Evolutionary conservation across 2,888 invertebrate species (phyloP).

Genomic region (Thymelicus sylvestris): DNA sequence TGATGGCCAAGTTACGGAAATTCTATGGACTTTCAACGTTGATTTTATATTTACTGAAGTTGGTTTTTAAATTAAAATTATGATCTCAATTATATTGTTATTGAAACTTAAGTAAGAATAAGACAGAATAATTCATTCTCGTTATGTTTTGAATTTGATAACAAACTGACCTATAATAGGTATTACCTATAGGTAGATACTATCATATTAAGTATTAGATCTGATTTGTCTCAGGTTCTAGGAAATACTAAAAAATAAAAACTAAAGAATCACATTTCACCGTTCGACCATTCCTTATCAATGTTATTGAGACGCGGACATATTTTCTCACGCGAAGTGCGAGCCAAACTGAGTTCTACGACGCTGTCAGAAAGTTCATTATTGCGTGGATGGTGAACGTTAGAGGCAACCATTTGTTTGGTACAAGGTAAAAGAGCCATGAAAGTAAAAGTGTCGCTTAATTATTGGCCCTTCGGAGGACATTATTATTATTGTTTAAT

Average conservation of each 20-base stretch:
- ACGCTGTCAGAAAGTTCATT: not conserved
- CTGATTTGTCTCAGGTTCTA: conserved; percentile 23
- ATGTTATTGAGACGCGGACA: conserved; percentile 55
- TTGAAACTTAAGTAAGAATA: no score
- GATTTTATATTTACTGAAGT: no score
- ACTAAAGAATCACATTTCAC: conserved; percentile 54
- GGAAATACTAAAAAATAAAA: conserved; percentile 44
- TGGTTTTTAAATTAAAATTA: no score
- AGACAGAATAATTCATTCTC: no score
- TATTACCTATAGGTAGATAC: not conserved
- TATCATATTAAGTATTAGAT: conserved; percentile 9
- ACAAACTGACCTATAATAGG: no score
- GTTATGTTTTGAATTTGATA: no score
- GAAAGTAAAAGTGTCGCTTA: not conserved
- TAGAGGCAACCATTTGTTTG: conserved; percentile 14
- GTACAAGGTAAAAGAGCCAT: conserved; percentile 38
- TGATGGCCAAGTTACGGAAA: no score
- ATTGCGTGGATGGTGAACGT: conserved; percentile 18
- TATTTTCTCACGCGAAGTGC: conserved; percentile 62
- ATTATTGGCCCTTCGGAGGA: no score
- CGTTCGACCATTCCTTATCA: conserved; percentile 53
- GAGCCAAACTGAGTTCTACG: conserved; percentile 44
- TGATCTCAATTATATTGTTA: no score
- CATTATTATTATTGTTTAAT: no score
- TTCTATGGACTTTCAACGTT: no score